Percentiles rank a stretch among this genome's conserved stretches.
Evolutionary conservation across 53 echinoderm and acorn worm species (phyloP).

Genomic region (Echinometra lucunter): DNA sequence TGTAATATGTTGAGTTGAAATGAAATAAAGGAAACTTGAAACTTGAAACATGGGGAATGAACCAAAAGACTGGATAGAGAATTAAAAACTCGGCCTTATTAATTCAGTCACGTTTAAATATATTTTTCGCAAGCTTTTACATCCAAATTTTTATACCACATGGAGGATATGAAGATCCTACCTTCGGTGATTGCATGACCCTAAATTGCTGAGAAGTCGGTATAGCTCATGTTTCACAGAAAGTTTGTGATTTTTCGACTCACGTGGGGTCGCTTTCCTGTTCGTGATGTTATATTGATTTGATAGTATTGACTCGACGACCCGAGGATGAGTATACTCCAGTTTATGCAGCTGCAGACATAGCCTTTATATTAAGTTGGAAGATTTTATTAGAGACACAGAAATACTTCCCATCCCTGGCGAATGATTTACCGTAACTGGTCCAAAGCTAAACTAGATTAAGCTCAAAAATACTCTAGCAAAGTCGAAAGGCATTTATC

Average conservation of each 20-base stretch:
- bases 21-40: too few species aligned
- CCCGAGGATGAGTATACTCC: background rate
- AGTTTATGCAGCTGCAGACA: too few species aligned
- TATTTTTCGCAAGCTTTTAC: background rate
- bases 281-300: constrained; percentile 13
- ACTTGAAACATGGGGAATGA: background rate
- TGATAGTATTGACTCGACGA: background rate
- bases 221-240: background rate
- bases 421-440: too few species aligned
- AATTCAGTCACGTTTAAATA: background rate
- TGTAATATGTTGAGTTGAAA: too few species aligned
- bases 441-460: too few species aligned
- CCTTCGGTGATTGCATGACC: constrained; percentile 1
- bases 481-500: too few species aligned
- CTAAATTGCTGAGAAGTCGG: constrained; percentile 3
- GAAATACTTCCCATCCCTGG: too few species aligned
- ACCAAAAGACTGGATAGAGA: background rate
- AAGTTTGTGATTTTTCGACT: constrained; percentile 44
- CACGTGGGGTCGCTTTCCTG: constrained; percentile 17
- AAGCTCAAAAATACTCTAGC: too few species aligned
- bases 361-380: too few species aligned
- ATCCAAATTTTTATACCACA: background rate
- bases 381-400: too few species aligned
- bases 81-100: background rate
- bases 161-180: background rate